Conservation (phyloP, 2,113 vertebrate genomes). For the Anoplopoma fimbria region DNA sequence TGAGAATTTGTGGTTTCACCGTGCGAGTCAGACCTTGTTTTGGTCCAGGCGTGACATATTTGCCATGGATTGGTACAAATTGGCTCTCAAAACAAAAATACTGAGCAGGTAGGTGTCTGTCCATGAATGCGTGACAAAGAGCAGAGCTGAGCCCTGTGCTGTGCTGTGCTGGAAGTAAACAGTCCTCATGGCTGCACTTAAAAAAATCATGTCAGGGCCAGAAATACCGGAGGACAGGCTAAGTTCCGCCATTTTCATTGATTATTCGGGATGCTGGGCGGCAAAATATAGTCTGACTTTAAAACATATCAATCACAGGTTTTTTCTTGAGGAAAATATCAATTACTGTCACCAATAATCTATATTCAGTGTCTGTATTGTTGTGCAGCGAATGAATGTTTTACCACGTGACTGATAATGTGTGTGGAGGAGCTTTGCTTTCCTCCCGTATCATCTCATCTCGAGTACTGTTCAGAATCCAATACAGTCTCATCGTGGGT, state of each 20-base stretch:
- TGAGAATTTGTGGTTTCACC: conserved; percentile 31
- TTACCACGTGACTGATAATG: not conserved
- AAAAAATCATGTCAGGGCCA: conserved; percentile 22
- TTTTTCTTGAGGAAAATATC: conserved; percentile 13
- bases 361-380: conserved; percentile 3
- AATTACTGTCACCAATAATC: conserved; percentile 29
- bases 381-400: not conserved
- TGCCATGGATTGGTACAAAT: conserved; percentile 46
- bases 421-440: not conserved
- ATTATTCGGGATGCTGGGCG: not conserved
- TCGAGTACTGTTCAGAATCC: not conserved
- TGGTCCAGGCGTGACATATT: conserved; percentile 29
- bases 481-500: not conserved
- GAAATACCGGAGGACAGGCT: conserved; percentile 2
- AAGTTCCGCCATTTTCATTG: conserved; percentile 10
- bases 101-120: conserved; percentile 24
- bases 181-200: conserved; percentile 16
- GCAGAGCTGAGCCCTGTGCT: conserved; percentile 5
- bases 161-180: conserved; percentile 24
- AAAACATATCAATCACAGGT: conserved; percentile 4
- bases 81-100: conserved; percentile 31
- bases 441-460: not conserved
- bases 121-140: conserved; percentile 29
- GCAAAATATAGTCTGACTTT: conserved; percentile 2
- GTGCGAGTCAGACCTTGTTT: conserved; percentile 38